A percentile compares a stretch with the other conserved stretches of the same genome.
These are phyloP conservation scores for Sturnus vulgaris DNA, from an alignment of 2,113 vertebrate genomes.

Conservation along the genomic window DNA sequence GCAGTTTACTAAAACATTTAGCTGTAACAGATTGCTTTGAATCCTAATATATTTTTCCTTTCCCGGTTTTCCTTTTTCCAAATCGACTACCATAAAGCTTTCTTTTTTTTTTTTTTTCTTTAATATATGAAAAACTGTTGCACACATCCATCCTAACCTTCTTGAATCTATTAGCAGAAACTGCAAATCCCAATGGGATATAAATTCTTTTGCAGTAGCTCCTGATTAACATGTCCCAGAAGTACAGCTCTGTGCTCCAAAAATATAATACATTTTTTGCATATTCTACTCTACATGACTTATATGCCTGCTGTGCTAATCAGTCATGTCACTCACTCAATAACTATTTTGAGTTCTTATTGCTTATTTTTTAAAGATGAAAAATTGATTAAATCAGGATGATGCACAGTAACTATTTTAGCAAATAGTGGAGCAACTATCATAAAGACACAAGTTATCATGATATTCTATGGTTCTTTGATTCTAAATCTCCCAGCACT, in stretches of 20 bases:
- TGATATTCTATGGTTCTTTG: background rate
- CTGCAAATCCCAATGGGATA: background rate
- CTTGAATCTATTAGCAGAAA: background rate
- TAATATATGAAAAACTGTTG: background rate
- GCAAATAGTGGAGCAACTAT: background rate
- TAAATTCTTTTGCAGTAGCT: background rate
- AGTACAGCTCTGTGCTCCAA: background rate
- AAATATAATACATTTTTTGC: constrained; percentile 1
- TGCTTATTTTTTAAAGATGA: background rate
- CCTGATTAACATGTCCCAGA: constrained; percentile 14
- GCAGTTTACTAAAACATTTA: background rate
- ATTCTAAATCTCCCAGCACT: background rate
- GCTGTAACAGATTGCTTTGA: background rate
- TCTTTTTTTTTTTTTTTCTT: background rate
- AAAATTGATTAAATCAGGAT: background rate
- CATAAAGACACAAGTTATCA: background rate
- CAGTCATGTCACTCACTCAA: background rate
- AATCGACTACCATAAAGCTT: background rate
- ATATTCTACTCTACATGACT: background rate
- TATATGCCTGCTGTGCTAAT: constrained; percentile 25
- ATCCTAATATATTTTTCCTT: background rate
- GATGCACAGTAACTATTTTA: background rate
- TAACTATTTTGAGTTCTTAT: background rate
- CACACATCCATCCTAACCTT: background rate
- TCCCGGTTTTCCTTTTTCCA: background rate